These are phyloP conservation scores for Eurypyga helias DNA, from an alignment of 2,113 vertebrate species.

Conservation along the genomic window DNA sequence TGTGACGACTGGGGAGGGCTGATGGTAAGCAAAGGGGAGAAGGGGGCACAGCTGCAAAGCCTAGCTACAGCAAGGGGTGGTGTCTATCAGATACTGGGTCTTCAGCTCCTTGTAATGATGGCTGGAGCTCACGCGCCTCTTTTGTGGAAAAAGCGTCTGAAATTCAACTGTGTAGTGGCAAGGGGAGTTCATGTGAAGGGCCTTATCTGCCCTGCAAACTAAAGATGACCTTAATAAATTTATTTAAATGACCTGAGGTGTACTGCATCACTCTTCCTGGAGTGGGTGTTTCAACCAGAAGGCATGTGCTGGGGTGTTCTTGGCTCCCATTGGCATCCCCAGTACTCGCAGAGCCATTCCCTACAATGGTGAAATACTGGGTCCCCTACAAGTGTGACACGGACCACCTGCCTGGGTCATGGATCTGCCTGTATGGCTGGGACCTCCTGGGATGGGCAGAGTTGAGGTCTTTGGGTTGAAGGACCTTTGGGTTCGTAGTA, in stretches of 20 bases:
- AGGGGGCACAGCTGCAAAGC: fast-evolving
- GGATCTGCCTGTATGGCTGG: background rate
- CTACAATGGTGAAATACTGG: background rate
- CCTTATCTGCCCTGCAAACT: background rate
- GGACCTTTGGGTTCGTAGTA: background rate
- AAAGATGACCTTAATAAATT: background rate
- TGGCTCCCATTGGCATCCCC: background rate
- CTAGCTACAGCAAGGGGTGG: background rate
- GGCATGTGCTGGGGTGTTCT: background rate
- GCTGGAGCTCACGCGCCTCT: background rate
- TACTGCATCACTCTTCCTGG: fast-evolving
- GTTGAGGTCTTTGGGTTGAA: background rate
- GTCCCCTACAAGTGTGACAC: background rate
- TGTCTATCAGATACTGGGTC: fast-evolving
- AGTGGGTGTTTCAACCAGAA: background rate
- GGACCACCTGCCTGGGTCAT: fast-evolving
- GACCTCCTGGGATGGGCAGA: no score
- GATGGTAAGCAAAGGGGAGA: background rate
- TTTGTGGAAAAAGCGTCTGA: background rate
- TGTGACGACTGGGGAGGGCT: background rate
- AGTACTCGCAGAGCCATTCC: background rate
- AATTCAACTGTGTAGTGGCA: fast-evolving
- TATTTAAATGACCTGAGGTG: background rate
- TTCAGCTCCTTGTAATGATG: background rate
- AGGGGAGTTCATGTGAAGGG: fast-evolving